These are phyloP conservation scores for Caracal caracal DNA, from an alignment of 2,113 vertebrate genomes.

Conservation along the genomic window DNA sequence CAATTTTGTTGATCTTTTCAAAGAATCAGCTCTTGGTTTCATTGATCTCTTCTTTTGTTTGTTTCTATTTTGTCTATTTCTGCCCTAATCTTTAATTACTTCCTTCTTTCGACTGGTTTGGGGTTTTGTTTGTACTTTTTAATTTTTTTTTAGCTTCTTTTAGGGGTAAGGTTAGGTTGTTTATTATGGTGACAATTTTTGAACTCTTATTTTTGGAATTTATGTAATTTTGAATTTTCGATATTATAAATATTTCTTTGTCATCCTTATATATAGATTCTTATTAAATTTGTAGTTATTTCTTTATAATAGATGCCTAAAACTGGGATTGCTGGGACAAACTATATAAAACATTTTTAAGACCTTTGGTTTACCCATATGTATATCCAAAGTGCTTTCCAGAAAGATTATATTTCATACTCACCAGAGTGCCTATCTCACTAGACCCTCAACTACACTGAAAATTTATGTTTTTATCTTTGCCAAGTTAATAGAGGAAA, in stretches of 20 bases:
- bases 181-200: not conserved
- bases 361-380: not conserved
- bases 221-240: not conserved
- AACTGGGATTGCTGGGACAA: not conserved
- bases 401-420: not conserved
- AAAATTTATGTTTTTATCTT: slow-evolving; percentile 17
- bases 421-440: not conserved
- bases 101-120: not conserved
- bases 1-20: not conserved
- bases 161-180: not conserved
- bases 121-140: not conserved
- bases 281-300: not conserved
- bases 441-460: not conserved
- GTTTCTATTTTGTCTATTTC: not conserved
- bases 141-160: not conserved
- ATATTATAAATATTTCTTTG: not conserved
- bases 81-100: not conserved
- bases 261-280: not conserved
- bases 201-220: not conserved
- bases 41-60: not conserved
- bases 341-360: not conserved
- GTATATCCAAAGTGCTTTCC: not conserved
- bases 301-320: not conserved
- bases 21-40: not conserved
- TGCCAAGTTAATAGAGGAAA: not conserved